Conservation (phyloP, 2,797 vertebrate species). For the Liparis tanakae region DNA sequence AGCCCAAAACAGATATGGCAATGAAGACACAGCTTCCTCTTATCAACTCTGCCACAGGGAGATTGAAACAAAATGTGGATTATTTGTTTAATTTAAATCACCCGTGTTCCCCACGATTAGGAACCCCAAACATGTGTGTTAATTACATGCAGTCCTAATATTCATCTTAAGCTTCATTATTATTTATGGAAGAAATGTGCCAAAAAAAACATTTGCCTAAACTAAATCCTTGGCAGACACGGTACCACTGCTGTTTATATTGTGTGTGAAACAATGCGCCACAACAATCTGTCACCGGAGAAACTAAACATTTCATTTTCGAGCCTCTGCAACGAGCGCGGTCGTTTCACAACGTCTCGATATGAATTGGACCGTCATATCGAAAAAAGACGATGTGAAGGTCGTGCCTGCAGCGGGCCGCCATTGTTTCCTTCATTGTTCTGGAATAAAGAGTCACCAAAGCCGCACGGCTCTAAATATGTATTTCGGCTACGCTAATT, state of each 20-base stretch:
- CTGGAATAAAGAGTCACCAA: constrained; percentile 82
- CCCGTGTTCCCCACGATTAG: constrained; percentile 44
- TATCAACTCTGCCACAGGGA: constrained; percentile 60
- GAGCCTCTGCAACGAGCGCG: constrained; percentile 30
- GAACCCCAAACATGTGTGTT: constrained; percentile 55
- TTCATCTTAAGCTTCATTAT: constrained; percentile 57
- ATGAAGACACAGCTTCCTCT: constrained; percentile 65
- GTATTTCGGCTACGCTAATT: constrained; percentile 85
- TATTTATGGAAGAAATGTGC: constrained; percentile 46
- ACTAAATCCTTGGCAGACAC: constrained; percentile 53
- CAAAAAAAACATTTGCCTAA: constrained; percentile 51
- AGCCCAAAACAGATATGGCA: constrained; percentile 61
- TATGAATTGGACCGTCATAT: constrained; percentile 38
- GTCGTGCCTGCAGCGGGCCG: constrained; percentile 51
- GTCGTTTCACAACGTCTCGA: constrained; percentile 53
- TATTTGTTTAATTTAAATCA: constrained; percentile 58
- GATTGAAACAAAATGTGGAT: constrained; percentile 59
- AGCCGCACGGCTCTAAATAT: constrained; percentile 84
- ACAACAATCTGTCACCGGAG: constrained; percentile 45
- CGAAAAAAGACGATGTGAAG: constrained; percentile 50
- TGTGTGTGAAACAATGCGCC: constrained; percentile 28
- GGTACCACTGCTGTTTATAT: constrained; percentile 36
- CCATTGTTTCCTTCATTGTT: constrained; percentile 84
- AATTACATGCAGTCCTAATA: constrained; percentile 62
- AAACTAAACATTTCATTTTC: constrained; percentile 40